Conservation (phyloP, 1,140 invertebrate species). For the Belonocnema kinseyi region DNA sequence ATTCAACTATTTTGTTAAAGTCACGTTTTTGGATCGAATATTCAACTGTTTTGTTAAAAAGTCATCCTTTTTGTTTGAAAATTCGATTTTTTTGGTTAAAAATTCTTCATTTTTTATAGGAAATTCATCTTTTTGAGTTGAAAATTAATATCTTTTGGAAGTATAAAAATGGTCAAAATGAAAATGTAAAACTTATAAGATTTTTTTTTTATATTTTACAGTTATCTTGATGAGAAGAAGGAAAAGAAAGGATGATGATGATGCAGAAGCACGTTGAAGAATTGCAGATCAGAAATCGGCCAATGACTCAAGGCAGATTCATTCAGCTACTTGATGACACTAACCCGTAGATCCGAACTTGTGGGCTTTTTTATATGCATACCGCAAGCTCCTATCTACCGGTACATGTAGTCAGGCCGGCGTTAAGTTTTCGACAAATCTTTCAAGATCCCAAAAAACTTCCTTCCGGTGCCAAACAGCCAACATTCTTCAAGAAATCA, state of each 20-base stretch:
- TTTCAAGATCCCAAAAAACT: slow-evolving; percentile 34
- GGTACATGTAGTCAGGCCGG: slow-evolving; percentile 77
- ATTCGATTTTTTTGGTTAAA: no score
- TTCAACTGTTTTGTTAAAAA: no score
- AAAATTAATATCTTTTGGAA: no score
- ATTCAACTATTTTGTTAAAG: no score
- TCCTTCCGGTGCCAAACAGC: neutral
- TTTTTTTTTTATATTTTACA: slow-evolving; percentile 3
- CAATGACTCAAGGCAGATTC: slow-evolving; percentile 35
- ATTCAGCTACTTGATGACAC: slow-evolving; percentile 75
- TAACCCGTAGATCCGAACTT: slow-evolving; percentile 78
- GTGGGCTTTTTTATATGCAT: slow-evolving; percentile 77
- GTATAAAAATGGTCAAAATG: no score
- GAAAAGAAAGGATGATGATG: neutral
- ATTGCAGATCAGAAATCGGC: slow-evolving; percentile 27
- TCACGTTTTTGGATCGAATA: no score
- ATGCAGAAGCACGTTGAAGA: slow-evolving; percentile 34
- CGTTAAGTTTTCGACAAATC: slow-evolving; percentile 65
- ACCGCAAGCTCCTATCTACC: slow-evolving; percentile 77
- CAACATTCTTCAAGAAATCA: slow-evolving; percentile 5
- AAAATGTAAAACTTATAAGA: no score
- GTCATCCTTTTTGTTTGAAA: no score
- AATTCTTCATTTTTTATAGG: no score
- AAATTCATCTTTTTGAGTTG: no score
- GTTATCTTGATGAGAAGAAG: slow-evolving; percentile 1